Conservation (phyloP, 2,797 vertebrate species). For the Morus bassanus region DNA sequence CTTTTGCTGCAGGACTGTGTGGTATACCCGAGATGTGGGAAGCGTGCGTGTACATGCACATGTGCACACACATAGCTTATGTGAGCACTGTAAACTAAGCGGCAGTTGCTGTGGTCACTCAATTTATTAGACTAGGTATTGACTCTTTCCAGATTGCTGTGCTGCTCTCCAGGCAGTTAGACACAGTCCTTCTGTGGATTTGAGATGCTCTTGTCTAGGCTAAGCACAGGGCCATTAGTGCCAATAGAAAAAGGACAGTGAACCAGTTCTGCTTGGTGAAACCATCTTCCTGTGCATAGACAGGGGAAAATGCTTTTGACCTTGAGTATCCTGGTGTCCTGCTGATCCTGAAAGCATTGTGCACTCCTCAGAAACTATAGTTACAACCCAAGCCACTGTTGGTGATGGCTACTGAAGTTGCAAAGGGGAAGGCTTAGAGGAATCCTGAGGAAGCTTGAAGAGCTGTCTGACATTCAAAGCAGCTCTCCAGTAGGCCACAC, state of each 20-base stretch:
- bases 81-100: not conserved
- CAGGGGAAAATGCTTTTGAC: not conserved
- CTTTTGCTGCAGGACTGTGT: not conserved
- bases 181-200: not conserved
- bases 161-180: not conserved
- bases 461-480: not conserved
- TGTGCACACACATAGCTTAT: not conserved
- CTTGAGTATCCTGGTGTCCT: not conserved
- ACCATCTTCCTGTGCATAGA: not conserved
- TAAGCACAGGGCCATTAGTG: not conserved
- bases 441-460: not conserved
- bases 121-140: rapidly evolving
- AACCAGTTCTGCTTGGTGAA: not conserved
- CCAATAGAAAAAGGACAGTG: not conserved
- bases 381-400: not conserved
- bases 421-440: not conserved
- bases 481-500: not conserved
- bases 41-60: rapidly evolving
- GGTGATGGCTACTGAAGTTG: not conserved
- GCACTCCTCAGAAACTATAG: not conserved
- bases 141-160: not conserved
- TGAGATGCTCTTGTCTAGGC: not conserved
- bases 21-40: rapidly evolving
- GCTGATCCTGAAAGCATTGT: not conserved
- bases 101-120: not conserved